Evolutionary conservation across 2,888 invertebrate species (phyloP), one percentile per base, ranked within the genome.

Genomic region (Drosophila tanythrix): DNA sequence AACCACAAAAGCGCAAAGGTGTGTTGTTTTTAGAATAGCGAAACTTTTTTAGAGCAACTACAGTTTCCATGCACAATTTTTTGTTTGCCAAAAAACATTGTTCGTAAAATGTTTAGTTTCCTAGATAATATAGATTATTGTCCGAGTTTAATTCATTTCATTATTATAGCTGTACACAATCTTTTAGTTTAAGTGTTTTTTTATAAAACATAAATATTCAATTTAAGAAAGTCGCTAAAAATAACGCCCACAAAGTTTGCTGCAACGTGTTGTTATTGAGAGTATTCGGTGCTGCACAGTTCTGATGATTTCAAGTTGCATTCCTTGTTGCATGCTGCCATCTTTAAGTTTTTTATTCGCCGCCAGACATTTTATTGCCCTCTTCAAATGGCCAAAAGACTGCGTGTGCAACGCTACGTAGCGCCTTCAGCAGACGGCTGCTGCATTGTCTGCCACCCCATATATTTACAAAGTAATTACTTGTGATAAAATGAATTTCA

Each of bases 381-480:
- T 70, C 70, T 83, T 77, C 46, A 81, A 83, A 77, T 68, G 74
- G 73, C 71, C 88, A 77, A 63, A 71, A 68, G 83, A 66, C 86
- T 62, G 88, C 73, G 73, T 79, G 70, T 82, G 76, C 76, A 79
- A 70, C 73, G 25, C 40, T 76, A 64, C 67, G 78, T 77, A 69
- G 63, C 62, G 77, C 53, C 48, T 46, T 15, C 46, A 46, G 59
- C 59, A 53, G 68, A 40, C 73, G 79, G 76, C 81, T 81, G 83
- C 80, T 89, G 87, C 83, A 83, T 60, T 77, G 79, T 84, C 81
- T 74, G 64, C 67, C 66, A 70, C 71, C 73, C 81, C 76, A 86
- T 79, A 82, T 90, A 88, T 90, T 90, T 91, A 89, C 91, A 89
- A 90, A 90, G 91, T 91, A 91, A 91, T 90, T 90, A 91, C 87